Base-by-base conservation (phyloP, 1,140 invertebrate genomes). In the Heliconius hermathena region DNA sequence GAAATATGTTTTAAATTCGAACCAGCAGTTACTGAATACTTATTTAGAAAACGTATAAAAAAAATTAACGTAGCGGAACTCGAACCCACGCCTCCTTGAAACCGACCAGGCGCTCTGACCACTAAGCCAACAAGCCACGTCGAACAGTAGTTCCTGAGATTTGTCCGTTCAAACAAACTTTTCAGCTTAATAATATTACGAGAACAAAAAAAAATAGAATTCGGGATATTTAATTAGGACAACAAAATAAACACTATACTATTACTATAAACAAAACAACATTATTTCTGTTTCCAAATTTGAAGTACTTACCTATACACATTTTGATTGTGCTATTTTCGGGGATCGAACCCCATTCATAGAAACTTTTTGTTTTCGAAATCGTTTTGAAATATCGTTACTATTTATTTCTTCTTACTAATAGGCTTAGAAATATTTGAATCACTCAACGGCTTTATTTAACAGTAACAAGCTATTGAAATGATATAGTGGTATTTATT, bases 301-400 rank as follows among this genome's bases (percentile, higher is more conserved):
- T 66, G 3, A 29, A 66, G 60, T 36, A 36, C 5, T 36, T 26
- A 26, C 26, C 1, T 60, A 54, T n/a, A 26, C 57, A 60, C 57
- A 29, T 76, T 66, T 84, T 77, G 16, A 88, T 90, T 90, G 87
- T 90, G 77, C 87, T 91, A 91, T 91, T 92, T 89, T 88, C 73
- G 85, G 83, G 81, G 77, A 82, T 82, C 77, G 46, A 74, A 57
- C 52, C 80, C 52, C 80, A 87, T 89, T 90, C 83, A 90, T 88
- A 87, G 86, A 83, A 82, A 87, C 76, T 41, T 82, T 88, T 88
- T 83, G 84, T 86, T 84, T 82, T 84, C 76, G 77, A 86, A 81
- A 74, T 46, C 73, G 72, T 81, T 79, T 85, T 89, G 86, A 90
- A 84, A 85, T 88, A 92, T 91, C 85, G 84, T 87, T 89, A 57